Evolutionary conservation across 2,113 vertebrate species (phyloP).

Genomic region (Empidonax traillii): DNA sequence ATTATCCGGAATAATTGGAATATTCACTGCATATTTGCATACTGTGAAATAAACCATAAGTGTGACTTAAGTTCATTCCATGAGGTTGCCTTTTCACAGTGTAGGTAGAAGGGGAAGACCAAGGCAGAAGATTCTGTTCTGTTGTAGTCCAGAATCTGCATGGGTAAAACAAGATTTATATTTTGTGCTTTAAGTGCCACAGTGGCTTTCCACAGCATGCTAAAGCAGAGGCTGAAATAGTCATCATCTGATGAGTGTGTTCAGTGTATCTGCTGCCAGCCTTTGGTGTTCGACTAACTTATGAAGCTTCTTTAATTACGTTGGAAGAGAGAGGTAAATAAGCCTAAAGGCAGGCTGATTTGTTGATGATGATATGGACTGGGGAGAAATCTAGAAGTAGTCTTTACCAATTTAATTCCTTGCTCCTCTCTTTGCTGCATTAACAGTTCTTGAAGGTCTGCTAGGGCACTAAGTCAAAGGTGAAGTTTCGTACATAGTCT

Average conservation of each 20-base stretch:
- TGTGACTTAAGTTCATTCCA: not conserved
- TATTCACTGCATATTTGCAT: not conserved
- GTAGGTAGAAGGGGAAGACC: not conserved
- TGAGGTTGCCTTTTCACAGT: not conserved
- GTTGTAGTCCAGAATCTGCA: not conserved
- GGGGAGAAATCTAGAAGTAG: not conserved
- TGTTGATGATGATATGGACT: not conserved
- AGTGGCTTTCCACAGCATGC: not conserved
- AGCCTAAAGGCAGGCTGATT: not conserved
- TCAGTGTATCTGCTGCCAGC: not conserved
- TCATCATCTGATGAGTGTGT: not conserved
- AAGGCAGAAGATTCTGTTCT: not conserved
- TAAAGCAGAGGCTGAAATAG: not conserved
- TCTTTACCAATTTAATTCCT: not conserved
- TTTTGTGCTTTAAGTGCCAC: not conserved
- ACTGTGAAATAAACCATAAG: not conserved
- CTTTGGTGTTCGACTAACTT: not conserved
- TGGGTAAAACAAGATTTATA: not conserved
- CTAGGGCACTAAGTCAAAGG: not conserved
- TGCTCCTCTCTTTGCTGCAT: not conserved
- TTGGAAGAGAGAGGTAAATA: not conserved
- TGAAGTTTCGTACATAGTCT: not conserved
- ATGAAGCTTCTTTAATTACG: not conserved
- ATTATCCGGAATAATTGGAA: not conserved
- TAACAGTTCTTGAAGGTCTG: not conserved